A percentile compares a stretch with the other conserved stretches of the same genome.
Conservation (phyloP, 1,140 invertebrate species). For the Elymnias hypermnestra region DNA sequence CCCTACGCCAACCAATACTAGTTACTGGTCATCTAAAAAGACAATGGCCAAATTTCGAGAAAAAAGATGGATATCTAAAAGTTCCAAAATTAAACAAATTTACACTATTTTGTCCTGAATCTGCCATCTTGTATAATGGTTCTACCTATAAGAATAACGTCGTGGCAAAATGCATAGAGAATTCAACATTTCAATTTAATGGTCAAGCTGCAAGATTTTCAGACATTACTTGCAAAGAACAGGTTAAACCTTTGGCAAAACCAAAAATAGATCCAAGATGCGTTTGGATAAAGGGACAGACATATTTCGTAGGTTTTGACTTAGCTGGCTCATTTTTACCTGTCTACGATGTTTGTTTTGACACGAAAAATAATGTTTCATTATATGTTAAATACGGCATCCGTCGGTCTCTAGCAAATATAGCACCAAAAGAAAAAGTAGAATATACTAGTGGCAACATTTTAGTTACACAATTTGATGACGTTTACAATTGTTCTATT, state of each 20-base stretch:
- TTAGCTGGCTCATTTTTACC: slow-evolving; percentile 25
- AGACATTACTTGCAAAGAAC: slow-evolving; percentile 33
- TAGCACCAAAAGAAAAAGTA: slow-evolving; percentile 14
- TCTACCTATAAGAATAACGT: slow-evolving; percentile 1
- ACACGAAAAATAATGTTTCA: slow-evolving; percentile 28
- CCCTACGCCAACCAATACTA: slow-evolving; percentile 15
- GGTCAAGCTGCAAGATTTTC: slow-evolving; percentile 9
- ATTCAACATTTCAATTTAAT: slow-evolving; percentile 29
- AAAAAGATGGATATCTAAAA: slow-evolving; percentile 6
- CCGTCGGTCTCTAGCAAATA: slow-evolving; percentile 15
- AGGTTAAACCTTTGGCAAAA: slow-evolving; percentile 19
- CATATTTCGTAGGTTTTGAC: slow-evolving; percentile 38
- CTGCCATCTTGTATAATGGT: slow-evolving; percentile 12
- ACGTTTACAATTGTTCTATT: slow-evolving; percentile 39
- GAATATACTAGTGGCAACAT: slow-evolving; percentile 18
- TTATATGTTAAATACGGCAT: slow-evolving; percentile 39
- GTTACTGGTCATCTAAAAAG: background rate
- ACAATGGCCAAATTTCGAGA: slow-evolving; percentile 12
- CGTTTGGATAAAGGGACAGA: slow-evolving; percentile 19
- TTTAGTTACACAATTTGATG: slow-evolving; percentile 30
- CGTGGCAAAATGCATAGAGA: slow-evolving; percentile 33
- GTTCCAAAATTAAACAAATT: slow-evolving; percentile 25
- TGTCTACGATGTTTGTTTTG: slow-evolving; percentile 50
- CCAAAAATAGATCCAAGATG: slow-evolving; percentile 21
- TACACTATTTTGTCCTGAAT: slow-evolving; percentile 23